phyloP scores from a whole-genome alignment of 2,888 invertebrate genomes.

The Elmis aenea region DNA sequence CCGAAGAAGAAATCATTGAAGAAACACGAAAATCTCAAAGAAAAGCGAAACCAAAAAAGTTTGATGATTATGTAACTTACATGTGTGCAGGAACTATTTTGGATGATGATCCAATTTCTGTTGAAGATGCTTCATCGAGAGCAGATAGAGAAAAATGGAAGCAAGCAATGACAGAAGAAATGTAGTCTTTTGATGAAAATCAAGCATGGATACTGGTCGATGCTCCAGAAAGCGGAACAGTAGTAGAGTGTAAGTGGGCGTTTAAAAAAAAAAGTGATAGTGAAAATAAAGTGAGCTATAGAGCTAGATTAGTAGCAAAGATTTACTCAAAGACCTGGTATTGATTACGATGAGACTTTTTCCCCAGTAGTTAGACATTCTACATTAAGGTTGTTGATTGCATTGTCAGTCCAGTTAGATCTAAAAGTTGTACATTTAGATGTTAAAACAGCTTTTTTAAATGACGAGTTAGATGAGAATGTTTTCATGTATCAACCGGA shows the following conservation, averaged over 20 bases:
- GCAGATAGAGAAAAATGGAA: conserved; percentile 24
- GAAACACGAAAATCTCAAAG: conserved; percentile 19
- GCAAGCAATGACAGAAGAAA: conserved; percentile 30
- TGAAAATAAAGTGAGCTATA: conserved; percentile 22
- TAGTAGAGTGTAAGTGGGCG: conserved; percentile 33
- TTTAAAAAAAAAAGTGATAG: conserved; percentile 28
- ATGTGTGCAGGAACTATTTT: conserved; percentile 13
- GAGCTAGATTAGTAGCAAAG: conserved; percentile 27
- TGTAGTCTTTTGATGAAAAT: conserved; percentile 29
- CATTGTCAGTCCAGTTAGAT: conserved; percentile 18
- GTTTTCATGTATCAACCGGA: conserved; percentile 11
- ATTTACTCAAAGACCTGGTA: conserved; percentile 24
- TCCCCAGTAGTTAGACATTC: conserved; percentile 18
- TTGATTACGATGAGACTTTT: conserved; percentile 28
- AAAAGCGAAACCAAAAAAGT: conserved; percentile 19
- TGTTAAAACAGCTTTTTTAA: conserved; percentile 27
- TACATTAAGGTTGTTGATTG: conserved; percentile 21
- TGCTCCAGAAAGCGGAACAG: conserved; percentile 18
- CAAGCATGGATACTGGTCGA: conserved; percentile 29
- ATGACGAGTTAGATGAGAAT: conserved; percentile 25
- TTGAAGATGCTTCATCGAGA: conserved; percentile 26
- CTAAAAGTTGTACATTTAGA: conserved; percentile 26
- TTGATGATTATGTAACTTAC: conserved; percentile 25
- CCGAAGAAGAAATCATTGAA: conserved; percentile 6
- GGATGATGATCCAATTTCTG: conserved; percentile 17